Base-by-base conservation (phyloP, 2,113 vertebrate species). In the Bambusicola thoracicus region DNA sequence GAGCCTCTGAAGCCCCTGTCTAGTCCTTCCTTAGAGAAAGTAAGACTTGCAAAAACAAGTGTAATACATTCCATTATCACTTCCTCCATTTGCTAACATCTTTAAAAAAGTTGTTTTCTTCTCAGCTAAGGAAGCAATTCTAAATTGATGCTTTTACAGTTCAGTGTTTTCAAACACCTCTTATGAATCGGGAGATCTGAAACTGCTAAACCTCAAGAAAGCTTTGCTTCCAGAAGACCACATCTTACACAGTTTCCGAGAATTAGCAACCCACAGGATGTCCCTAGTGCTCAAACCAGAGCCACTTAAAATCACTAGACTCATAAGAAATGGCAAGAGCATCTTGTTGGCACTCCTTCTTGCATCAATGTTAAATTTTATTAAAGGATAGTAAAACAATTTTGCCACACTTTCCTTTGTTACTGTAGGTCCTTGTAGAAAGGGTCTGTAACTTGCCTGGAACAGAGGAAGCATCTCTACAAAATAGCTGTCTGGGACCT, bases 61-160 rank as follows among this genome's bases (percentile, higher is more conserved):
- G 24, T 41, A 69, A 32, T 29, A 51, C 59, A 24, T n/a, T 70
- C 61, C 41, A 51, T 43, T 4, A 81, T n/a, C n/a, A 77, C 46
- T 62, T 55, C 73, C 77, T 77, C 79, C 51, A 55, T 81, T 92
- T 91, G 41, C 82, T 83, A 93, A 77, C 46, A 22, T 27, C 81
- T 78, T 62, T 89, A 46, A 5, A 62, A 81, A 87, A 69, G 21
- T 6, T 87, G 67, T 87, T 93, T 95, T 74, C 78, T 80, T 62
- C 75, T 89, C 63, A 74, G 38, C 55, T 92, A 89, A 87, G 78
- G 61, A 87, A 85, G 41, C 38, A 61, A 48, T 82, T 94, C 65
- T 56, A 87, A 66, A 89, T 4, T 36, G 22, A 91, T 80, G 70
- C 61, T 87, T 79, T 86, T 46, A 58, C 79, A 80, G 55, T 29